Percentiles rank a stretch among this genome's conserved stretches.
These are phyloP conservation scores for Bambusicola thoracicus DNA, from an alignment of 2,113 vertebrate species.

Conservation along the genomic window DNA sequence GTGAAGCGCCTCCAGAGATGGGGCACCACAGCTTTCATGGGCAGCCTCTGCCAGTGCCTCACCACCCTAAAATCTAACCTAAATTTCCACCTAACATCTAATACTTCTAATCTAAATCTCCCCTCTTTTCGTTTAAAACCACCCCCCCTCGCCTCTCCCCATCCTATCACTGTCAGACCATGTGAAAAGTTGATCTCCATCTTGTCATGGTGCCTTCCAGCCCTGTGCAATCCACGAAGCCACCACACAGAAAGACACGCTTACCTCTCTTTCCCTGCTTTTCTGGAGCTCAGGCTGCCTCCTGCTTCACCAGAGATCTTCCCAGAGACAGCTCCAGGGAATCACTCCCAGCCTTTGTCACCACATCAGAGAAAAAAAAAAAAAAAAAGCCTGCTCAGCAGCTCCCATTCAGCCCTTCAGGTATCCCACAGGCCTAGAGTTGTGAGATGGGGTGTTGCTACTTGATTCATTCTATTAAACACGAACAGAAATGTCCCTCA, in stretches of 20 bases:
- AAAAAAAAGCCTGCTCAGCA: neutral
- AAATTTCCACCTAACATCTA: neutral
- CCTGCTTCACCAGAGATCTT: neutral
- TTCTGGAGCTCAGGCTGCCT: fast-evolving
- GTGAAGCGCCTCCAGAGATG: neutral
- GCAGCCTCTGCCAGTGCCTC: neutral
- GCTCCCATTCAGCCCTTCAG: neutral
- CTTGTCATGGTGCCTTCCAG: too few relatives aligned
- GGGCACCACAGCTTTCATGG: neutral
- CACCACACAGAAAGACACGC: fast-evolving
- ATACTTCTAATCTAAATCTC: neutral
- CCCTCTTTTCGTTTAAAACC: neutral
- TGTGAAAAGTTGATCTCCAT: neutral
- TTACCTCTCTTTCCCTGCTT: fast-evolving
- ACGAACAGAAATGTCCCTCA: too few relatives aligned
- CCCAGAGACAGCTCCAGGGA: fast-evolving
- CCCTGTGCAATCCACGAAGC: neutral
- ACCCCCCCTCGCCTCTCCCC: too few relatives aligned
- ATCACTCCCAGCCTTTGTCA: neutral
- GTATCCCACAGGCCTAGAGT: neutral
- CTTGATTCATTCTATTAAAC: neutral
- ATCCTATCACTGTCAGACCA: neutral
- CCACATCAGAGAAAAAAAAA: fast-evolving
- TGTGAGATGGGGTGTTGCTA: neutral
- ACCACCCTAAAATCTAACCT: neutral